Percentiles rank a stretch among this genome's conserved stretches.
Evolutionary conservation across 35 echinoderm and acorn worm species (phyloP).

Genomic region (Apostichopus japonicus): DNA sequence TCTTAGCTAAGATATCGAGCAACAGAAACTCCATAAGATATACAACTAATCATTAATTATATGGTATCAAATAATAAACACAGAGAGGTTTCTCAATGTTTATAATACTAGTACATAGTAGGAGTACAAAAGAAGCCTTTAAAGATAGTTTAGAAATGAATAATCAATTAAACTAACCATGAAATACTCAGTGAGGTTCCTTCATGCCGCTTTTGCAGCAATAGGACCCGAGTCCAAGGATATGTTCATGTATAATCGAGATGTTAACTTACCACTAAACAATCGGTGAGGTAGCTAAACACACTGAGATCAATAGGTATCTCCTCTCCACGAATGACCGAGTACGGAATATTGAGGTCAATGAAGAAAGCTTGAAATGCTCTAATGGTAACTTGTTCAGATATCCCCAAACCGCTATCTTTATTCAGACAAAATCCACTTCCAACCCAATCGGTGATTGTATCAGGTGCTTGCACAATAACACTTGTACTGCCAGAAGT

Average conservation of each 20-base stretch:
- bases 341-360: constrained; percentile 58
- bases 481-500: background rate
- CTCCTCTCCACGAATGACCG: constrained; percentile 64
- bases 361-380: constrained; percentile 70
- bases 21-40: too few relatives aligned
- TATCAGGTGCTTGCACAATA: constrained; percentile 51
- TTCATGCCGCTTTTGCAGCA: too few relatives aligned
- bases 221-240: too few relatives aligned
- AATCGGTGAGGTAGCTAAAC: constrained; percentile 62
- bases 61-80: too few relatives aligned
- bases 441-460: constrained; percentile 62
- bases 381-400: constrained; percentile 36
- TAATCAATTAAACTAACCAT: too few relatives aligned
- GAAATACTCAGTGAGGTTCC: too few relatives aligned
- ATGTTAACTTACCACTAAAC: constrained; percentile 55
- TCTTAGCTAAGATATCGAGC: too few relatives aligned
- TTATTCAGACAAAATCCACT: constrained; percentile 53
- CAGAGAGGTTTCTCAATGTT: too few relatives aligned
- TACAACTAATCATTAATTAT: too few relatives aligned
- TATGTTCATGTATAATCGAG: background rate
- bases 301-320: constrained; percentile 38
- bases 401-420: constrained; percentile 51
- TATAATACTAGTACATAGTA: too few relatives aligned
- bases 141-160: too few relatives aligned
- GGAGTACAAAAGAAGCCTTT: too few relatives aligned